These are phyloP conservation scores for Liparis tanakae DNA, from an alignment of 2,797 vertebrate species.

Conservation along the genomic window DNA sequence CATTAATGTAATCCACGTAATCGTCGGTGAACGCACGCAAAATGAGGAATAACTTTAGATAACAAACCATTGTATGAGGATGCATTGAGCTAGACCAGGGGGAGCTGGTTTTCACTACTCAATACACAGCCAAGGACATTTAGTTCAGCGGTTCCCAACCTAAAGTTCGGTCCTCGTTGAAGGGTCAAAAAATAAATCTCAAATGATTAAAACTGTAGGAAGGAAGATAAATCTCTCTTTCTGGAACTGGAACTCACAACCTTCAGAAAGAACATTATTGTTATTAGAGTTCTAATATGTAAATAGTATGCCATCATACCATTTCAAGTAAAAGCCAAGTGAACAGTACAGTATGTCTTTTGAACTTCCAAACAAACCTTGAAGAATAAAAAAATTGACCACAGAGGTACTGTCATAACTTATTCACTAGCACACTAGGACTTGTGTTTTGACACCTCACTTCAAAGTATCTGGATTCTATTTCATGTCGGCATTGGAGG, in stretches of 20 bases:
- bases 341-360: conserved; percentile 23
- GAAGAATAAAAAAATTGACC: conserved; percentile 66
- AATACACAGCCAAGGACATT: neutral
- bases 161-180: neutral
- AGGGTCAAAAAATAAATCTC: neutral
- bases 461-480: conserved; percentile 78
- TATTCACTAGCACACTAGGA: conserved; percentile 73
- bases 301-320: neutral
- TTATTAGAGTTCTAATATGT: neutral
- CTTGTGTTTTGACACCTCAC: conserved; percentile 74
- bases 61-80: no score
- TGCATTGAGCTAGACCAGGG: neutral
- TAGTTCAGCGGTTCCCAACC: neutral
- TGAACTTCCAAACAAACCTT: conserved; percentile 63
- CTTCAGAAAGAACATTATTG: neutral
- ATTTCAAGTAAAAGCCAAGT: neutral
- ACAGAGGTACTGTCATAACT: conserved; percentile 68
- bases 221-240: neutral
- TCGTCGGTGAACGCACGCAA: no score
- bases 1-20: neutral
- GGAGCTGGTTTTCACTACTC: neutral
- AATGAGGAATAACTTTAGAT: no score
- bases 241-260: neutral
- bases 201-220: neutral
- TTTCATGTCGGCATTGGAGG: conserved; percentile 77